A percentile compares a stretch with the other conserved stretches of the same genome.
phyloP scores from a whole-genome alignment of 2,888 invertebrate genomes.

The Linhomoeus sp. region DNA sequence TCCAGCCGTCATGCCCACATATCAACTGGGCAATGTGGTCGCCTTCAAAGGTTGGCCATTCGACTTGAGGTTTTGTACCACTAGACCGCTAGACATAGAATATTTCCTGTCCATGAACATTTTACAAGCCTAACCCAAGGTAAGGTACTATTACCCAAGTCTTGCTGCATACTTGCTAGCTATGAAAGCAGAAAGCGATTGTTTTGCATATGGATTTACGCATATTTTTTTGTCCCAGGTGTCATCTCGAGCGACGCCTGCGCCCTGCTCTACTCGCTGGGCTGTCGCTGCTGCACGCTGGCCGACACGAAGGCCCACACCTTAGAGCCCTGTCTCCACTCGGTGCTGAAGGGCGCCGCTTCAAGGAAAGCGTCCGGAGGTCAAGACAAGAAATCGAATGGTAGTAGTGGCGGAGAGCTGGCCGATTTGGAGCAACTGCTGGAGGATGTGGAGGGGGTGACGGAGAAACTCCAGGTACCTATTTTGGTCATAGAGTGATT shows the following conservation, averaged over 20 bases:
- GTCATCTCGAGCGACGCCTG: neutral
- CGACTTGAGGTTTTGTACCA: too few relatives aligned
- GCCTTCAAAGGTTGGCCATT: constrained; percentile 1
- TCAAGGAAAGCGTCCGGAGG: too few relatives aligned
- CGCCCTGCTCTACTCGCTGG: neutral
- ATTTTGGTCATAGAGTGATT: too few relatives aligned
- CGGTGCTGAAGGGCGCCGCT: neutral
- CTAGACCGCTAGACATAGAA: too few relatives aligned
- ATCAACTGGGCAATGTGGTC: neutral
- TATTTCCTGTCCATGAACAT: too few relatives aligned
- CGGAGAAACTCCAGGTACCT: neutral
- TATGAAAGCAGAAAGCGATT: too few relatives aligned
- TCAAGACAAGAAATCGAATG: too few relatives aligned
- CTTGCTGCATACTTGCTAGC: too few relatives aligned
- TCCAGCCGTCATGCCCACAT: neutral
- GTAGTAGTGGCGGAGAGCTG: too few relatives aligned
- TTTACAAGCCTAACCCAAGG: too few relatives aligned
- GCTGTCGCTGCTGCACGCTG: neutral
- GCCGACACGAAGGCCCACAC: neutral
- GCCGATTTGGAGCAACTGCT: neutral
- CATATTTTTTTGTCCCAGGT: neutral
- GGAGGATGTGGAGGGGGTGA: neutral
- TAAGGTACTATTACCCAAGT: too few relatives aligned
- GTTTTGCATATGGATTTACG: neutral
- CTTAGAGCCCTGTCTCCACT: neutral